Evolutionary conservation across 2,113 vertebrate species (phyloP).

Genomic region (Apteryx mantelli): DNA sequence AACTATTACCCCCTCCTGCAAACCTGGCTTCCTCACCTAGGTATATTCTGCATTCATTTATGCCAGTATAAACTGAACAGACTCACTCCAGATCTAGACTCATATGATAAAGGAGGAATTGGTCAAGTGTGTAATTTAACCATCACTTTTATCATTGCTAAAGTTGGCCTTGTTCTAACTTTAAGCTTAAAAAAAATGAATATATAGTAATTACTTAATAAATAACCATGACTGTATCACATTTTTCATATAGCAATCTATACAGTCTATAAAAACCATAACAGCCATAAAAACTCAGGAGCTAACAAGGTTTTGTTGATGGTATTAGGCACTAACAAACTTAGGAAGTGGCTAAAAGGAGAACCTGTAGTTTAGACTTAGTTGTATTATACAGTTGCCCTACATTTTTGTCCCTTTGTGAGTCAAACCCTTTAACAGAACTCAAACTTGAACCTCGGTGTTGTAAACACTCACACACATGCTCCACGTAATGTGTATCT

Average conservation of each 20-base stretch:
- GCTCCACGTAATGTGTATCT: background rate
- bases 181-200: background rate
- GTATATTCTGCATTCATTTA: background rate
- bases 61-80: background rate
- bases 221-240: background rate
- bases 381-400: accelerated
- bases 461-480: background rate
- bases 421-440: background rate
- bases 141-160: background rate
- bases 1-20: background rate
- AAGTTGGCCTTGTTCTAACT: background rate
- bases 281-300: background rate
- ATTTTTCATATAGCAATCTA: background rate
- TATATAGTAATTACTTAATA: background rate
- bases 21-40: background rate
- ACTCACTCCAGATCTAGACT: background rate
- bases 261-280: background rate
- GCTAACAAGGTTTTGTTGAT: background rate
- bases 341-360: background rate
- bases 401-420: background rate
- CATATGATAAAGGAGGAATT: background rate
- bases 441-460: background rate
- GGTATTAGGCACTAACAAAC: background rate
- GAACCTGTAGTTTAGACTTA: background rate
- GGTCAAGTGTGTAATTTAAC: background rate